A percentile compares a stretch with the other conserved stretches of the same genome.
phyloP scores from a whole-genome alignment of 2,797 vertebrate species.

The Alosa sapidissima region DNA sequence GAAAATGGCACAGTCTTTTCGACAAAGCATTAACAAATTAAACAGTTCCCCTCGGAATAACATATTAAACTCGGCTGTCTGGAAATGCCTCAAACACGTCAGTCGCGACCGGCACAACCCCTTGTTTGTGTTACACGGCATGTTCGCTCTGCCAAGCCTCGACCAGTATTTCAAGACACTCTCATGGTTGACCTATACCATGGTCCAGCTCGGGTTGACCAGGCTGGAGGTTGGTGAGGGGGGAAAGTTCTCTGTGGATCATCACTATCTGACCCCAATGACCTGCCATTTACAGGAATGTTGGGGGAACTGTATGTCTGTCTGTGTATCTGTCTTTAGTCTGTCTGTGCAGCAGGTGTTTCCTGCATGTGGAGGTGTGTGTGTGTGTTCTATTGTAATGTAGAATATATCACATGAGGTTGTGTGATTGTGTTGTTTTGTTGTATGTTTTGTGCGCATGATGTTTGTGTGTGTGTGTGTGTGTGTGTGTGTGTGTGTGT shows the following conservation, averaged over 20 bases:
- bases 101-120: neutral
- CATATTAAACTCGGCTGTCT: conserved; percentile 24
- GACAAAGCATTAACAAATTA: conserved; percentile 37
- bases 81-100: conserved; percentile 29
- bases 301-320: neutral
- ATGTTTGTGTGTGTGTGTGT: conserved; percentile 25
- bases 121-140: neutral
- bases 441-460: neutral
- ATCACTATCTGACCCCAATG: neutral
- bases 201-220: neutral
- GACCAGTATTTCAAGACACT: conserved; percentile 18
- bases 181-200: neutral
- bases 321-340: neutral
- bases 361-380: conserved; percentile 16
- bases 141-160: neutral
- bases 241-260: conserved; percentile 11
- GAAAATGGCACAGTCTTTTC: neutral
- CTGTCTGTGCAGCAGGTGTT: conserved; percentile 35
- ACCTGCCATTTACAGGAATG: neutral
- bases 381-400: neutral
- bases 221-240: neutral
- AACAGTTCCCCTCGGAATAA: conserved; percentile 34
- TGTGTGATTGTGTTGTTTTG: conserved; percentile 26
- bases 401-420: neutral
- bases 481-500: conserved; percentile 2